Evolutionary conservation across 2,797 vertebrate genomes (phyloP), one percentile per base, ranked within the genome.

Genomic region (Serranus cabrilla): DNA sequence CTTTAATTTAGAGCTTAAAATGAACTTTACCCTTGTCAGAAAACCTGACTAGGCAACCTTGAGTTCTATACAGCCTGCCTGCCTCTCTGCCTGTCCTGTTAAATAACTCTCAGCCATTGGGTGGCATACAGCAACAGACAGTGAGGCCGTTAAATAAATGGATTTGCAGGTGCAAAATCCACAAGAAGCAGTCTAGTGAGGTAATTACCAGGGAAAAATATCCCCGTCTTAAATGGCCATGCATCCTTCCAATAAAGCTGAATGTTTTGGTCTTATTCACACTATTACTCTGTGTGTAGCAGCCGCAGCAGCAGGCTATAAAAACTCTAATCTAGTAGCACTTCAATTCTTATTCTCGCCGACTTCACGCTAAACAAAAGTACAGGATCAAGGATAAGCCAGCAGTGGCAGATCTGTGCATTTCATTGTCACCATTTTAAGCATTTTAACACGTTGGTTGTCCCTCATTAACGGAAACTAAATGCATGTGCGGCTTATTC

Each of bases 11-110:
- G 40, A 66, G 73, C 71, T 83, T 55, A 16, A 73, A 46, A 63
- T 87, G 70, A 92, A 87, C 87, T 89, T 86, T 80, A 55, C 51
- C 80, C 83, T 64, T 63, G 67, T 72, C 78, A 66, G 82, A 83
- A 83, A 87, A 83, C 74, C 34, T 64, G 82, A 82, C 62, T 45
- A 62, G 61, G 57, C 76, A 78, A 84, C 80, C 58, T 78, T 80
- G 76, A 76, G 31, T 12, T 47, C 68, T 14, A 5, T 14, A n/a
- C 47, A 25, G 68, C 31, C 45, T 42, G 60, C 56, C 23, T 68
- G 70, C 42, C 12, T 78, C 42, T 60, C 25, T 43, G 31, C 45
- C 50, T 7, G 11, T 68, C 39, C 21, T 67, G n/a, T 23, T 57
- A 21, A 81, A 71, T 61, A 20, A 37, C 54, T 17, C 39, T 11